phyloP scores from a whole-genome alignment of 2,888 invertebrate species.

The Vesta saturnalis region DNA sequence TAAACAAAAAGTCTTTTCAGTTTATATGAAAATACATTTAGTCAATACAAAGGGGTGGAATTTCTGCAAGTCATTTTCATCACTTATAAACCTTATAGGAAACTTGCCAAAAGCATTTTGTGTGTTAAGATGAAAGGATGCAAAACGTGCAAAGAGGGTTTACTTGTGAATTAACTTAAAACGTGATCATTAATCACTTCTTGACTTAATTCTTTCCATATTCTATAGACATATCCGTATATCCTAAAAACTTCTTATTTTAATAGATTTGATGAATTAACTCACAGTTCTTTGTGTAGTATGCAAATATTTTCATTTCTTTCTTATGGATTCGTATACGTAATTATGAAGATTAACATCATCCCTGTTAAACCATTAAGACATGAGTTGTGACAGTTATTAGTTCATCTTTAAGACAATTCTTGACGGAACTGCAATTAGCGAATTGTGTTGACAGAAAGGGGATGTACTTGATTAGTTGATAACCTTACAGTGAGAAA shows the following conservation, averaged over 20 bases:
- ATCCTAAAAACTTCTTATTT: not conserved
- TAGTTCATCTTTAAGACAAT: conserved; percentile 51
- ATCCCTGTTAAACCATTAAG: conserved; percentile 35
- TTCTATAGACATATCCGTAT: conserved; percentile 22
- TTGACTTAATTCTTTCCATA: conserved; percentile 40
- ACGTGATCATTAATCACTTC: conserved; percentile 51
- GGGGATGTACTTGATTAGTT: conserved; percentile 36
- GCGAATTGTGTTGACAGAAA: conserved; percentile 44
- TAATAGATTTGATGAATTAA: conserved; percentile 23
- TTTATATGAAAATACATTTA: conserved; percentile 10
- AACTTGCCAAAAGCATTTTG: conserved; percentile 28
- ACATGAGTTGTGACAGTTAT: conserved; percentile 50
- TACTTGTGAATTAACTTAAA: conserved; percentile 49
- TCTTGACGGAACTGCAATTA: conserved; percentile 48
- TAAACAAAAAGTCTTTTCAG: conserved; percentile 5
- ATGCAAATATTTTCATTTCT: not conserved
- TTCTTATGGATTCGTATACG: not conserved
- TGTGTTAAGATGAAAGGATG: conserved; percentile 37
- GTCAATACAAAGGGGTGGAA: conserved; percentile 26
- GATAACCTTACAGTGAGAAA: conserved; percentile 24
- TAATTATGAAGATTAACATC: conserved; percentile 16
- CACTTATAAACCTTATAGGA: conserved; percentile 31
- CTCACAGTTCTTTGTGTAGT: not conserved
- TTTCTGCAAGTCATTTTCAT: conserved; percentile 45
- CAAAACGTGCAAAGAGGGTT: conserved; percentile 52